These are phyloP conservation scores for Heterodera schachtii DNA, from an alignment of 1,140 invertebrate genomes.

Conservation along the genomic window DNA sequence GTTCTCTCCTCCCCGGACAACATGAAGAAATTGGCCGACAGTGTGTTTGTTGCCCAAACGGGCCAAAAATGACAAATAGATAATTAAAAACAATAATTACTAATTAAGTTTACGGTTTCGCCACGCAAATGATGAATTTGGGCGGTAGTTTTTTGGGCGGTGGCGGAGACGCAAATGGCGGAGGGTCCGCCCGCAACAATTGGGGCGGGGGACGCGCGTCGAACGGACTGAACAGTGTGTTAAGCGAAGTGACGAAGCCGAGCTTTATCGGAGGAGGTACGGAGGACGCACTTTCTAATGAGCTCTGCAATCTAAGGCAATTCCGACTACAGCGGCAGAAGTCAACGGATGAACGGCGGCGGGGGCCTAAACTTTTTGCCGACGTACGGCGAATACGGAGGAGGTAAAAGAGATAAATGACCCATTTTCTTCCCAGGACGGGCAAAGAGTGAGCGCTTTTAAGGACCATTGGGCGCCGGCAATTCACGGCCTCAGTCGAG, in stretches of 20 bases:
- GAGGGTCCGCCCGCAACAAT: background rate
- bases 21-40: slow-evolving; percentile 37
- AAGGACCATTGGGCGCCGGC: slow-evolving; percentile 32
- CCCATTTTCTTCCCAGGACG: background rate
- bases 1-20: slow-evolving; percentile 24
- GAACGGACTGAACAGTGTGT: slow-evolving; percentile 26
- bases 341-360: background rate
- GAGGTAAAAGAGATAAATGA: background rate
- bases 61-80: background rate
- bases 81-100: slow-evolving; percentile 3
- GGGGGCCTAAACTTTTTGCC: background rate
- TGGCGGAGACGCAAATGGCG: slow-evolving; percentile 26
- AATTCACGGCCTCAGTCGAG: slow-evolving; percentile 21
- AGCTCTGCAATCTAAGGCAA: background rate
- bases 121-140: slow-evolving; percentile 44
- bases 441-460: background rate
- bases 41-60: slow-evolving; percentile 1
- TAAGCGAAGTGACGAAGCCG: background rate
- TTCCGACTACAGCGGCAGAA: background rate
- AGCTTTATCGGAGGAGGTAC: background rate
- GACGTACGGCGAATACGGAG: slow-evolving; percentile 28
- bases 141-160: slow-evolving; percentile 34
- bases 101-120: slow-evolving; percentile 40
- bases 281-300: too few relatives aligned
- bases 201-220: background rate